These are phyloP conservation scores for Ceratothoa steindachneri DNA, from an alignment of 2,888 invertebrate species.

Conservation along the genomic window DNA sequence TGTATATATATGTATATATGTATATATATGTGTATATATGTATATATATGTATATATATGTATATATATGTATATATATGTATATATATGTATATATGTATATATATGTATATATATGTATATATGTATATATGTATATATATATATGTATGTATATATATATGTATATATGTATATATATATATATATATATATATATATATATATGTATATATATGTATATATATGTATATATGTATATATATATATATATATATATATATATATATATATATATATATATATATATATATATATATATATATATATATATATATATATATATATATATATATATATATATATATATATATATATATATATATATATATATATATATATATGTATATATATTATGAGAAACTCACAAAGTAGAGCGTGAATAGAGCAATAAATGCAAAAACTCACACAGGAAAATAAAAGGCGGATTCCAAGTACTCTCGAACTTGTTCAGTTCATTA, in stretches of 20 bases:
- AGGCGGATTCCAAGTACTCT: too few relatives aligned
- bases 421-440: too few relatives aligned
- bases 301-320: slow-evolving; percentile 4
- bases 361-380: slow-evolving; percentile 9
- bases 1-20: slow-evolving; percentile 11
- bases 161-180: background rate
- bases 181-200: background rate
- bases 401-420: too few relatives aligned
- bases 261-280: slow-evolving; percentile 8
- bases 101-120: slow-evolving; percentile 14
- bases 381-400: too few relatives aligned
- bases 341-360: background rate
- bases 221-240: background rate
- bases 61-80: background rate
- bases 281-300: background rate
- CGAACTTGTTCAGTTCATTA: too few relatives aligned
- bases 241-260: slow-evolving; percentile 12
- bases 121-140: background rate
- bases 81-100: slow-evolving; percentile 4
- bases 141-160: background rate
- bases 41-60: slow-evolving; percentile 1
- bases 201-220: slow-evolving; percentile 1
- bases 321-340: background rate
- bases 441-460: too few relatives aligned
- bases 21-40: background rate